Evolutionary conservation across 2,888 invertebrate species (phyloP), one percentile per base, ranked within the genome.

Genomic region (Glaucopsyche alexis): DNA sequence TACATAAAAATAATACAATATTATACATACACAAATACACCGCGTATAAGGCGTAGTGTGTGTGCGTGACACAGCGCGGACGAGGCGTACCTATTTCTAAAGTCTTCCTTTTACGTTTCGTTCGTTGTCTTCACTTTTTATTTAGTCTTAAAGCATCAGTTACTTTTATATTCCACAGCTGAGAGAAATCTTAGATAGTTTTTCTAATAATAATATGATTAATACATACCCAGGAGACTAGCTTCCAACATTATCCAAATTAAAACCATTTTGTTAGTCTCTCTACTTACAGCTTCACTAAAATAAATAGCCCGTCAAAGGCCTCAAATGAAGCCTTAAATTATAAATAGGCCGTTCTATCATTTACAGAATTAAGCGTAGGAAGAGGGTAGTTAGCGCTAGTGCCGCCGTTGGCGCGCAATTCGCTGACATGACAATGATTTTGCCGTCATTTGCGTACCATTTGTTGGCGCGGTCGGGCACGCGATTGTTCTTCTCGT

Each of bases 391-490:
- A 73, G 81, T 78, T 75, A 82, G 80, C 71, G 80, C 81, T 73
- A 81, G 74, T 29, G 78, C 76, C 52, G 78, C 74, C 73, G 80
- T 74, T 19, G 80, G 78, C 42, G 84, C 85, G 14, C 79, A 79
- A 71, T 84, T 87, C 7, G 84, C 78, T 72, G 82, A 84, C 11
- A 83, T 80, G 52, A 85, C 82, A 60, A 85, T 78, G 42, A 85
- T 79, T 82, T 91, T 91, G 13, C 90, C 90, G 71, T 91, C 91
- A 74, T 88, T 93, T 1, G 92, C 87, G 80, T 92, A 91, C 93
- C 93, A 93, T 84, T 93, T 93, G 81, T 93, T 93, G 5, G 93
- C 93, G 19, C 90, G 85, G 76, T 93, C 93, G 4, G 91, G 91
- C 2, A 93, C 91, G 73, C 93, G 82, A 79, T 93, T 93, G 78